Conservation (phyloP, 2,888 invertebrate genomes). For the Lycaena phlaeas region DNA sequence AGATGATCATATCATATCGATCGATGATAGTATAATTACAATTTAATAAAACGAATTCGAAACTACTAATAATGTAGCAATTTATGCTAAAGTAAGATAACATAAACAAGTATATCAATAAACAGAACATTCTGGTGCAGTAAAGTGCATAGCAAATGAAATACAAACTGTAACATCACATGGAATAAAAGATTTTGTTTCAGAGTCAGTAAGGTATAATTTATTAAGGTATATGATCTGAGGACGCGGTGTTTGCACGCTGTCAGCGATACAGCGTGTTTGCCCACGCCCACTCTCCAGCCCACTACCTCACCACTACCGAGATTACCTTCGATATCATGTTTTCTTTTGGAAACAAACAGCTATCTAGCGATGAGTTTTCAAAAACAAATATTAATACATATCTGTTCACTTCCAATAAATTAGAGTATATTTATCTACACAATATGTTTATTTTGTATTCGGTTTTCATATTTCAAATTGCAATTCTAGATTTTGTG, state of each 20-base stretch:
- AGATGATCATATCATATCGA: too few species aligned
- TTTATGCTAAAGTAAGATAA: too few species aligned
- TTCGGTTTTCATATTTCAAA: background rate
- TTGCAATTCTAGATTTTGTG: background rate
- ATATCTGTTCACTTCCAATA: background rate
- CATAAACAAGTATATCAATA: background rate
- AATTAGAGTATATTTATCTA: background rate
- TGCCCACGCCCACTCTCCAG: background rate
- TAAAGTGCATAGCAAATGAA: background rate
- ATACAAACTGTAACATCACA: background rate
- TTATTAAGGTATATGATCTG: background rate
- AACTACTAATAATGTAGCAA: too few species aligned
- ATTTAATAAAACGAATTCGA: too few species aligned
- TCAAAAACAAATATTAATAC: conserved; percentile 8
- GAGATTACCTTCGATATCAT: conserved; percentile 22
- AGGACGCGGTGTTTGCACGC: background rate
- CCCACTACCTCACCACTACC: conserved; percentile 17
- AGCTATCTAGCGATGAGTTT: conserved; percentile 17
- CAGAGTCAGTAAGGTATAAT: background rate
- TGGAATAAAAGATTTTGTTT: background rate
- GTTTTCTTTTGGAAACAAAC: conserved; percentile 20
- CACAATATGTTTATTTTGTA: background rate
- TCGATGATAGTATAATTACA: too few species aligned
- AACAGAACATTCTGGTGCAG: background rate
- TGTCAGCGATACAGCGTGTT: background rate